A percentile compares a stretch with the other conserved stretches of the same genome.
Conservation (phyloP, 2,888 invertebrate species). For the Pterostichus madidus region DNA sequence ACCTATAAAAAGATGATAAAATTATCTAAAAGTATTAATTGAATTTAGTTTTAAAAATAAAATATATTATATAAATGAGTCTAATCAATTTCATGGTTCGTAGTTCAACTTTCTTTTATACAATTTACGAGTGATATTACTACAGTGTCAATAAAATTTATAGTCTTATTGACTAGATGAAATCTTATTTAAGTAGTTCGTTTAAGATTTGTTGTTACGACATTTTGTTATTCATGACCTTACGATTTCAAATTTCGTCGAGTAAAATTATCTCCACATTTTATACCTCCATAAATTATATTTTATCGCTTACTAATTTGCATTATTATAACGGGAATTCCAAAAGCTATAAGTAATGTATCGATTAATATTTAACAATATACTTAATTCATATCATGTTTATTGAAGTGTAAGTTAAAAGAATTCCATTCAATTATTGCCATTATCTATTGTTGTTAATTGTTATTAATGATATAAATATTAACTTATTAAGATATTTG, state of each 20-base stretch:
- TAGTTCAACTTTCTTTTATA: background rate
- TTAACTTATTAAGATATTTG: background rate
- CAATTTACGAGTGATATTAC: background rate
- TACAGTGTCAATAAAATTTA: background rate
- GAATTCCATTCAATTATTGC: background rate
- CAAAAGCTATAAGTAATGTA: too few relatives aligned
- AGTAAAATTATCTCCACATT: background rate
- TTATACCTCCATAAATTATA: too few relatives aligned
- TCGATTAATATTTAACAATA: too few relatives aligned
- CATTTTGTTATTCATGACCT: constrained; percentile 10
- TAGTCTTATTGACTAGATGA: constrained; percentile 1
- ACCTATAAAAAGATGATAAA: too few relatives aligned
- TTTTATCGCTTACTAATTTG: too few relatives aligned
- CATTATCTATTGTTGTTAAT: background rate
- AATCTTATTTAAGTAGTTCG: too few relatives aligned
- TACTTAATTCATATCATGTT: background rate
- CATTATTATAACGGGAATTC: too few relatives aligned
- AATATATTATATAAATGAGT: too few relatives aligned
- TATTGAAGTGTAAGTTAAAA: background rate
- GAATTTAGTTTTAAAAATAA: too few relatives aligned
- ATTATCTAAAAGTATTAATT: too few relatives aligned
- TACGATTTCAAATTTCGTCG: background rate
- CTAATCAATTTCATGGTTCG: too few relatives aligned
- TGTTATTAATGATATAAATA: background rate
- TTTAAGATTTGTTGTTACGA: background rate